phyloP scores from a whole-genome alignment of 2,113 vertebrate species.

The Piaya cayana region DNA sequence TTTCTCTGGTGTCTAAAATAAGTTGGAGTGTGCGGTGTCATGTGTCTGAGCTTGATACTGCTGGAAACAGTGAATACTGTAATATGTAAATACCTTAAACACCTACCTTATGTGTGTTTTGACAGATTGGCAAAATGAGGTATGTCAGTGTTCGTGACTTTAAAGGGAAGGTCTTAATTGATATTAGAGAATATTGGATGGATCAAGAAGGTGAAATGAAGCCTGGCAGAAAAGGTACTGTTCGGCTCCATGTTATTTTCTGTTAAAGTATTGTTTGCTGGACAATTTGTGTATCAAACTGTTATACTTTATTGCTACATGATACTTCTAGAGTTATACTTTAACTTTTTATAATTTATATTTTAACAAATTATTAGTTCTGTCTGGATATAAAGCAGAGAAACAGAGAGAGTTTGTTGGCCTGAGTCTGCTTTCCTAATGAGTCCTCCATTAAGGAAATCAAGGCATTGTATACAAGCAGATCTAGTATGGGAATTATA shows the following conservation, averaged over 20 bases:
- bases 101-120: slow-evolving; percentile 2
- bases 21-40: neutral
- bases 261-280: neutral
- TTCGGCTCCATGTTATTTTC: neutral
- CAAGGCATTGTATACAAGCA: neutral
- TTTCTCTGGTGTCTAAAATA: slow-evolving; percentile 46
- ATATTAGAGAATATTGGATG: slow-evolving; percentile 97
- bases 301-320: neutral
- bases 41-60: neutral
- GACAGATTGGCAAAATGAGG: slow-evolving; percentile 95
- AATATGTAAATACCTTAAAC: neutral
- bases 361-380: neutral
- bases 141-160: slow-evolving; percentile 96
- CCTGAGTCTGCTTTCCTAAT: neutral
- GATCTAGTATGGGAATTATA: neutral
- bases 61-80: neutral
- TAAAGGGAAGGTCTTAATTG: slow-evolving; percentile 95
- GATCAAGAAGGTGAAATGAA: slow-evolving; percentile 97
- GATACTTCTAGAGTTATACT: neutral
- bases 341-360: neutral
- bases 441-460: neutral
- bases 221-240: slow-evolving; percentile 93
- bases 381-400: neutral
- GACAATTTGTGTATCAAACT: neutral
- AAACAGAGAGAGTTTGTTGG: neutral